Evolutionary conservation across 64 coral and sea anemone species (phyloP).

Genomic region (Exaiptasia diaphana): DNA sequence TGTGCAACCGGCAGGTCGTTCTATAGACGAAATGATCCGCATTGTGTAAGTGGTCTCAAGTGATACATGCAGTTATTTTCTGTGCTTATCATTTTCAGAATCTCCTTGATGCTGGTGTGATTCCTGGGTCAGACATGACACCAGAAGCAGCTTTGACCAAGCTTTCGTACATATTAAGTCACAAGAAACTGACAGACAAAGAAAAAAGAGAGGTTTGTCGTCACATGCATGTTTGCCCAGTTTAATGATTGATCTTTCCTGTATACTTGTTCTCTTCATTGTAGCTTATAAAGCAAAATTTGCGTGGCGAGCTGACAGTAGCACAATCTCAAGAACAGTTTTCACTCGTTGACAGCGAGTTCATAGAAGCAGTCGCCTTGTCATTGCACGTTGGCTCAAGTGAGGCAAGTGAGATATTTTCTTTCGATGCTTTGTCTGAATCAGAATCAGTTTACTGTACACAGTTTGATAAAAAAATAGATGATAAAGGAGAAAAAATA

Average conservation of each 20-base stretch:
- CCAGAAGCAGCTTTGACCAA: constrained; percentile 92
- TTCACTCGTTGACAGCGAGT: constrained; percentile 86
- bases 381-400: constrained; percentile 70
- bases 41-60: no score
- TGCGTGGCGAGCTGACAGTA: constrained; percentile 86
- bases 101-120: no score
- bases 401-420: constrained; percentile 22
- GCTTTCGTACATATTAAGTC: constrained; percentile 81
- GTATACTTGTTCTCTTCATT: not conserved
- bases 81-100: no score
- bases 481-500: no score
- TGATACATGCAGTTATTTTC: no score
- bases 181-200: constrained; percentile 19
- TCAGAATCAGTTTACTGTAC: no score
- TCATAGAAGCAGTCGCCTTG: constrained; percentile 75
- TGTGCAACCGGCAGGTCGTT: no score
- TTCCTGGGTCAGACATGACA: constrained; percentile 95
- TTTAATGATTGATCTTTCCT: not conserved
- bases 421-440: no score
- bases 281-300: constrained; percentile 71
- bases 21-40: no score
- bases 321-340: constrained; percentile 84
- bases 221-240: no score
- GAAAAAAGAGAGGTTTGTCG: constrained; percentile 60
- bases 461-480: no score